Conservation (phyloP, 2,888 invertebrate genomes). For the Idaea aversata region DNA sequence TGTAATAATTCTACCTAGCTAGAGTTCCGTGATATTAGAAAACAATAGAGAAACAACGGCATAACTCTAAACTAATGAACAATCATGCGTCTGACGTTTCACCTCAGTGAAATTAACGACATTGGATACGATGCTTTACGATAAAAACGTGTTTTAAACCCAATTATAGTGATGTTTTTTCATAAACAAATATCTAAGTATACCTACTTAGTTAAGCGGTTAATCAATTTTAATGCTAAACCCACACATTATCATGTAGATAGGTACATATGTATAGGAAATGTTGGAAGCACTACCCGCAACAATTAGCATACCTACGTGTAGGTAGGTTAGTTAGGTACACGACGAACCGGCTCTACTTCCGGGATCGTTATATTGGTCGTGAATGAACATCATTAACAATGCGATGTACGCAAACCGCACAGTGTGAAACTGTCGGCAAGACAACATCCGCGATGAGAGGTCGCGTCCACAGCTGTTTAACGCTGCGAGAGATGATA, state of each 20-base stretch:
- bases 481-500: constrained; percentile 23
- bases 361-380: constrained; percentile 74
- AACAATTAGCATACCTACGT: constrained; percentile 71
- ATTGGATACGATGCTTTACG: neutral
- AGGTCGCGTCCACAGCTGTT: constrained; percentile 21
- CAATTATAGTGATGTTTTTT: neutral
- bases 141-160: neutral
- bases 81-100: neutral
- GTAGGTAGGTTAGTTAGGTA: constrained; percentile 33
- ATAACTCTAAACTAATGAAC: neutral
- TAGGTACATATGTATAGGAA: constrained; percentile 19
- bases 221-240: neutral
- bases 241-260: constrained; percentile 27
- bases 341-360: constrained; percentile 74
- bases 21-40: constrained; percentile 56
- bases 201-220: too few relatives aligned
- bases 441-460: constrained; percentile 41
- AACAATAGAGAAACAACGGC: constrained; percentile 39
- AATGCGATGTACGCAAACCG: constrained; percentile 51
- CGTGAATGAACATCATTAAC: constrained; percentile 68
- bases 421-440: constrained; percentile 45
- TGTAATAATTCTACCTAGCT: constrained; percentile 30
- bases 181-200: too few relatives aligned
- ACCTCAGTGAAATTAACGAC: neutral
- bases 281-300: constrained; percentile 55